These are phyloP conservation scores for Ariolimax columbianus DNA, from an alignment of 2,888 invertebrate species.

Conservation along the genomic window DNA sequence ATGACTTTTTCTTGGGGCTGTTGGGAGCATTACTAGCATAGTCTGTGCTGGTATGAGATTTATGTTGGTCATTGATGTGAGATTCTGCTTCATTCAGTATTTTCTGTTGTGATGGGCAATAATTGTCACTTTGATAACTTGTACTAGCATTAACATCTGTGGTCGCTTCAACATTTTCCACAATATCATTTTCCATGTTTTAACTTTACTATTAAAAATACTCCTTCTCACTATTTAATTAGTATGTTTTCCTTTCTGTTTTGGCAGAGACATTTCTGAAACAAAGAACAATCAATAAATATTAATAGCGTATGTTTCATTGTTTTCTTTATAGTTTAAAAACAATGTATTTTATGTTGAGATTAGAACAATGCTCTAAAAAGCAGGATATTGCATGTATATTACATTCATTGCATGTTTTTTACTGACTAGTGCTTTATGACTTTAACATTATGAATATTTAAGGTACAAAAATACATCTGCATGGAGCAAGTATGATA, in stretches of 20 bases:
- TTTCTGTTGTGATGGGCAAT: not conserved
- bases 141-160: not conserved
- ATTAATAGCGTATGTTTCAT: not conserved
- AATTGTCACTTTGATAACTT: not conserved
- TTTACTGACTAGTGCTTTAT: too few species aligned
- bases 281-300: not conserved
- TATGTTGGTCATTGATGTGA: not conserved
- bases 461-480: too few species aligned
- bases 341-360: too few species aligned
- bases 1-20: not conserved
- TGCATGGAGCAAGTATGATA: too few species aligned
- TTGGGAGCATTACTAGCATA: not conserved
- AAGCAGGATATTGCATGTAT: too few species aligned
- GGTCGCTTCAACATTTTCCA: not conserved
- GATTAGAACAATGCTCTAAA: too few species aligned
- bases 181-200: not conserved
- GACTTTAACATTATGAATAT: too few species aligned
- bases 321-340: too few species aligned
- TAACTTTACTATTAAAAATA: not conserved
- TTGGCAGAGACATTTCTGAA: not conserved
- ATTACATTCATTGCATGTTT: too few species aligned
- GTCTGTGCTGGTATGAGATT: not conserved
- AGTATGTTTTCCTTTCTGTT: not conserved
- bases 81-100: not conserved
- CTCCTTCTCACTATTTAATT: not conserved